Evolutionary conservation across 2,797 vertebrate genomes (phyloP).

Genomic region (Sebastes minor): DNA sequence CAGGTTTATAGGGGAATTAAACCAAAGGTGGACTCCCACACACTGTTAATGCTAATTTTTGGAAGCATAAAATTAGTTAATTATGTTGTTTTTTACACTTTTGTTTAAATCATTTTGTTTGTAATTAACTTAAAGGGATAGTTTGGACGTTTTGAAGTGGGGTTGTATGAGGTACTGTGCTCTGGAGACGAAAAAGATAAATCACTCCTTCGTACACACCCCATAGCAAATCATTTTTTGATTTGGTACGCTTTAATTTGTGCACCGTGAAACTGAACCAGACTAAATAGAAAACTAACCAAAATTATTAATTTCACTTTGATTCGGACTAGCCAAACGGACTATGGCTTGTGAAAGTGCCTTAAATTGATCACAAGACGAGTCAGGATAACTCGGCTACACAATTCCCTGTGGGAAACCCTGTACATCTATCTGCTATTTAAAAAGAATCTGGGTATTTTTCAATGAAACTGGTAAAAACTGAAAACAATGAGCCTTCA

Average conservation of each 20-base stretch:
- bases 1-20: neutral
- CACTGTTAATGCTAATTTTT: neutral
- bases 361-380: neutral
- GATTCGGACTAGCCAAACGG: rapidly evolving
- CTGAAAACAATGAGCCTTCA: conserved; percentile 57
- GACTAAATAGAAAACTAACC: no score
- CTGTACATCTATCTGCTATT: neutral
- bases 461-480: neutral
- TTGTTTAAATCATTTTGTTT: neutral
- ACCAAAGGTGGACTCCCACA: neutral
- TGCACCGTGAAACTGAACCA: no score
- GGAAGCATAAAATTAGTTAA: neutral
- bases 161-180: no score
- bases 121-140: neutral
- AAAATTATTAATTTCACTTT: no score
- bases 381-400: neutral
- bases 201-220: no score
- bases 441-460: neutral
- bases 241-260: no score
- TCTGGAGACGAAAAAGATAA: no score
- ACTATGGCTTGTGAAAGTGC: no score
- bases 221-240: no score
- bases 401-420: neutral
- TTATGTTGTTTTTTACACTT: neutral
- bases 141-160: no score